Evolutionary conservation across 2,113 vertebrate genomes (phyloP), one percentile per base, ranked within the genome.

Genomic region (Sorex fumeus): DNA sequence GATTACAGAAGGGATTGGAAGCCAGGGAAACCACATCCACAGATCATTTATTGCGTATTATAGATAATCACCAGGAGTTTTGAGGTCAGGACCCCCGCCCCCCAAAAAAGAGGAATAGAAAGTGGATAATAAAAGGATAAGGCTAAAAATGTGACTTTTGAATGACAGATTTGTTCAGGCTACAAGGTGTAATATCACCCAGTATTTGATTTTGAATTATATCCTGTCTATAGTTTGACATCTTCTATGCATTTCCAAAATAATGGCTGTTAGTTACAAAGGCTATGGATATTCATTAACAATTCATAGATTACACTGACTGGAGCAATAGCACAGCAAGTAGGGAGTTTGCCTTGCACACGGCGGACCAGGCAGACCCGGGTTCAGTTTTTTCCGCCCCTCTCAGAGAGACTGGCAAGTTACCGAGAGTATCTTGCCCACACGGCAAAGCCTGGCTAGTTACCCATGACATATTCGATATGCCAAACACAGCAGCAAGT

Each of bases 181-280:
- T 18, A 36, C 4, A 19, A 1, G 2, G 21, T 67, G 8, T 27
- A 70, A 50, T 62, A 32, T 28, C 16, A 53, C 12, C 9, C n/a
- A 12, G 30, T 19, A 21, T 80, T n/a, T 76, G 8, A 28, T 84
- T 84, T 93, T 72, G 25, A 91, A 80, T 67, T 74, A 79, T 21
- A 34, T 36, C 15, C 1, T 47, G 18, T 62, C 47, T 50, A 27
- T 76, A 23, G 69, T 67, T 71, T 72, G 7, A 62, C 60, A 1
- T 27, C 27, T 4, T 87, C 40, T 74, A 8, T n/a, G 16, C 47
- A 64, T 80, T 87, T 89, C 57, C 27, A 67, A 23, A 69, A 69
- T 70, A 11, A 66, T 64, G 76, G 0, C 13, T 50, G 36, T 28
- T 8, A 67, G 45, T 69, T 25, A 45, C 45, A 79, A 70, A 92